Evolutionary conservation across 2,888 invertebrate species (phyloP), one percentile per base, ranked within the genome.

Genomic region (Rhogogaster chlorosoma): DNA sequence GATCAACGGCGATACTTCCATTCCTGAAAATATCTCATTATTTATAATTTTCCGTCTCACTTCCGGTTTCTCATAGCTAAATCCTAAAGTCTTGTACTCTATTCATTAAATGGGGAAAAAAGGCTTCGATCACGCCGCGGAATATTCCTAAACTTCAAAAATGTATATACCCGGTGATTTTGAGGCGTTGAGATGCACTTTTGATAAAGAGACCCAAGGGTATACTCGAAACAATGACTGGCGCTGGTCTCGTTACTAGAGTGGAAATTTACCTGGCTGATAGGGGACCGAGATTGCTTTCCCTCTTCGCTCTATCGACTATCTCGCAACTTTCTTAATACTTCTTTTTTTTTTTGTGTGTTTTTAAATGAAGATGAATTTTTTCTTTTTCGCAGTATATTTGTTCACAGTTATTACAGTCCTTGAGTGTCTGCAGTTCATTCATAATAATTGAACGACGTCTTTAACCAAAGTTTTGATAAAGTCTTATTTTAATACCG

Each of bases 31-130:
- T 80, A 38, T 90, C 92, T 92, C 92, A 91, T 92, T 92, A 92
- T 92, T 92, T 92, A 92, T 92, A 92, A 92, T 92, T 92, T 92
- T 92, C 92, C 92, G 92, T 90, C 91, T 88, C 88, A 85, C 86
- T 85, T 87, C 87, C 86, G 84, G 87, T 75, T 84, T 84, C 86
- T 87, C 84, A 6, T n/a, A 29, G 80, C 61, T 38, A 29, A 78
- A 45, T n/a, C 26, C 22, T 10, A 78, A 36, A 32, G 32, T 78
- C 88, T 87, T 89, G 89, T 90, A 78, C n/a, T 18, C 57, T 36
- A 57, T 32, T 57, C n/a, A n/a, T 12, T 38, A 36, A 22, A 18
- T 29, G 38, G 36, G n/a, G n/a, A n/a, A 57, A 80, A 61, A 32
- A 61, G 15, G 32, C 38, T 80, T 18, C 57, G 80, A 61, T 38